Conservation (phyloP, 2,797 vertebrate genomes). For the Cryptoprocta ferox region DNA sequence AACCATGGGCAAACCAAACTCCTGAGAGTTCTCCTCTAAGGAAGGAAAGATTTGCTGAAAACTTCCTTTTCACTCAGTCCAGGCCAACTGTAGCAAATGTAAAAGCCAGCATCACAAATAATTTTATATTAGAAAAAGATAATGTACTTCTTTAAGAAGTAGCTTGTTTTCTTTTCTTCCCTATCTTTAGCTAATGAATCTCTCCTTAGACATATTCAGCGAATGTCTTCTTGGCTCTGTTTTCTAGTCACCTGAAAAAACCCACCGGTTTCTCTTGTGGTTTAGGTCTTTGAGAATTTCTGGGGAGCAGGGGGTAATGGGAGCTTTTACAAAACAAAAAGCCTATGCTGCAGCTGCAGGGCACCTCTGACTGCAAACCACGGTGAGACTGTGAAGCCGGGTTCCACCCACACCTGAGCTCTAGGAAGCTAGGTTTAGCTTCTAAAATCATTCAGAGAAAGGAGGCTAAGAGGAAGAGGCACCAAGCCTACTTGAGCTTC, state of each 20-base stretch:
- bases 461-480: background rate
- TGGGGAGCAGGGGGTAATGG: background rate
- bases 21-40: background rate
- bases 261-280: background rate
- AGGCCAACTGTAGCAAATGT: background rate
- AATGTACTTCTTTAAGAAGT: background rate
- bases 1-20: background rate
- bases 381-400: background rate
- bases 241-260: background rate
- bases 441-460: background rate
- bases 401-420: background rate
- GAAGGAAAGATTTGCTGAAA: background rate
- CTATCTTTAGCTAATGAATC: background rate
- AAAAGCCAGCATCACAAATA: background rate
- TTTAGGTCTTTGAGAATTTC: background rate
- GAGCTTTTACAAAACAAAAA: background rate
- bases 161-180: background rate
- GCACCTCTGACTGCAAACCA: background rate
- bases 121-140: background rate
- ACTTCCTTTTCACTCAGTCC: background rate
- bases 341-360: background rate
- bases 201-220: background rate
- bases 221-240: background rate
- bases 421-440: background rate
- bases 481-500: background rate